A percentile compares a stretch with the other conserved stretches of the same genome.
Evolutionary conservation across 2,113 vertebrate species (phyloP).

Genomic region (Leuciscus idus): DNA sequence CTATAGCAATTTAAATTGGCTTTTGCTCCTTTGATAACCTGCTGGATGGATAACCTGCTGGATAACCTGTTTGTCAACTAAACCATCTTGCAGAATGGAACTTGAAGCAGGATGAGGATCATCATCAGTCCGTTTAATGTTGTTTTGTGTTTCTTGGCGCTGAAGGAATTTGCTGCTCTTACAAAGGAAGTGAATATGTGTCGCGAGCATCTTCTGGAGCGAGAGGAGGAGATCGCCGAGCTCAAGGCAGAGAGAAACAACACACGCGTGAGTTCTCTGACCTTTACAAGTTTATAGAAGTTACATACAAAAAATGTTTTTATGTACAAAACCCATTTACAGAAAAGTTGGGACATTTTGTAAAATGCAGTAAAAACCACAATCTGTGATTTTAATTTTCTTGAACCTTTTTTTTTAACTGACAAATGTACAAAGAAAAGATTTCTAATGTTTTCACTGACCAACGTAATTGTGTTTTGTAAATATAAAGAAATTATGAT

Average conservation of each 20-base stretch:
- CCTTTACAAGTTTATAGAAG: not conserved
- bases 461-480: too few relatives aligned
- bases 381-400: too few relatives aligned
- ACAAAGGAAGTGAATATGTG: conserved; percentile 94
- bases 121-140: not conserved
- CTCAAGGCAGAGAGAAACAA: conserved; percentile 97
- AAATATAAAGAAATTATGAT: too few relatives aligned
- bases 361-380: too few relatives aligned
- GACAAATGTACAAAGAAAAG: too few relatives aligned
- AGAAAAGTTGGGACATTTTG: too few relatives aligned
- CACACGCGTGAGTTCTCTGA: conserved; percentile 83
- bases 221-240: conserved; percentile 95
- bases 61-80: not conserved
- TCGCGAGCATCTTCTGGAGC: conserved; percentile 93
- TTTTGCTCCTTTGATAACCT: not conserved
- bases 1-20: not conserved
- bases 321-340: too few relatives aligned
- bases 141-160: not conserved
- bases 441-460: too few relatives aligned
- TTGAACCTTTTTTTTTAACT: too few relatives aligned
- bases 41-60: not conserved
- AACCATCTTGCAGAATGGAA: not conserved
- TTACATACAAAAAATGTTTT: too few relatives aligned
- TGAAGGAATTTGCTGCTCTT: conserved; percentile 92
- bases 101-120: not conserved